Evolutionary conservation across 2,797 vertebrate species (phyloP).

Genomic region (Coccyzus lansbergi): DNA sequence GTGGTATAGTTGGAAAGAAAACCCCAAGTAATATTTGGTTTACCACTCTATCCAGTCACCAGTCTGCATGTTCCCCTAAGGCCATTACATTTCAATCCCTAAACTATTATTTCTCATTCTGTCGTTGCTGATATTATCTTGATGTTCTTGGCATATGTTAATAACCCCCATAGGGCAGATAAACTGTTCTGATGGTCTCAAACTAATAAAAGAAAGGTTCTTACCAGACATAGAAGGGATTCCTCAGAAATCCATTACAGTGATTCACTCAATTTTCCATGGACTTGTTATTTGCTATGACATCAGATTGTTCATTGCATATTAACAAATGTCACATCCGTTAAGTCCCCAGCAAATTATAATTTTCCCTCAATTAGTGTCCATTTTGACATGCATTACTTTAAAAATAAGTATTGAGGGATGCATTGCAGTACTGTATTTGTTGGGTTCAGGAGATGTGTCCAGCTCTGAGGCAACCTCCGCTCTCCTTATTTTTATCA

Average conservation of each 20-base stretch:
- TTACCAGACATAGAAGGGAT: background rate
- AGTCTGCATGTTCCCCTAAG: background rate
- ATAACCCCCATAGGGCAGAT: slow-evolving; percentile 5
- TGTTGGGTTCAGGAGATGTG: background rate
- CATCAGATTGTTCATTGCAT: background rate
- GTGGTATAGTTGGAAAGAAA: background rate
- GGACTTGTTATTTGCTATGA: background rate
- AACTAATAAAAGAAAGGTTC: slow-evolving; percentile 29
- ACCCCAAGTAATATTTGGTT: background rate
- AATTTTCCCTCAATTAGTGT: background rate
- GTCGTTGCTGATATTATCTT: slow-evolving; percentile 11
- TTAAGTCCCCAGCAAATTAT: background rate
- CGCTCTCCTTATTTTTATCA: background rate
- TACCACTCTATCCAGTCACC: background rate
- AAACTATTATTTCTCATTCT: slow-evolving; percentile 28
- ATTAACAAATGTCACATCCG: background rate
- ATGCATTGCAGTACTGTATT: background rate
- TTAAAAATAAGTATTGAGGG: background rate
- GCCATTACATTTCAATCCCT: background rate
- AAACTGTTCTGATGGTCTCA: slow-evolving; percentile 38
- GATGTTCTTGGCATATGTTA: slow-evolving; percentile 42
- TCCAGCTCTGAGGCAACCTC: background rate
- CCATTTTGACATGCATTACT: background rate
- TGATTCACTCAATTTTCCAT: slow-evolving; percentile 21
- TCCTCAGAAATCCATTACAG: slow-evolving; percentile 34